A percentile compares a stretch with the other conserved stretches of the same genome.
Conservation (phyloP, 2,797 vertebrate species). For the Lateolabrax maculatus region DNA sequence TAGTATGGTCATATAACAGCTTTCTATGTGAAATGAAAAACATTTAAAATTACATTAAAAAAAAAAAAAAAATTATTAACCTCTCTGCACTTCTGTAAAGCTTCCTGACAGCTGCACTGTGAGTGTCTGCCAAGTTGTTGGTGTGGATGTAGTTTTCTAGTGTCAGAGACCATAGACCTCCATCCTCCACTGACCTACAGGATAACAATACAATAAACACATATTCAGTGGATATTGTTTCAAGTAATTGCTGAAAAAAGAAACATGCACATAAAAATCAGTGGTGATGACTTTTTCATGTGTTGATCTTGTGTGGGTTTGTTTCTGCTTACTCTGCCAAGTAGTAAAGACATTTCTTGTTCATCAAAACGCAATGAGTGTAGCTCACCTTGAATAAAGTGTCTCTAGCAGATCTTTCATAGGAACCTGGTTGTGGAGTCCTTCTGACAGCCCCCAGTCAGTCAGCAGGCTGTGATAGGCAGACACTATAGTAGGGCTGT, state of each 20-base stretch:
- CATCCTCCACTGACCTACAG: conserved; percentile 89
- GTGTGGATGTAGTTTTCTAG: conserved; percentile 86
- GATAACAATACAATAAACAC: conserved; percentile 44
- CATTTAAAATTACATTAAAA: conserved; percentile 8
- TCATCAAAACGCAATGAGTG: not conserved
- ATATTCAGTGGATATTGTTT: not conserved
- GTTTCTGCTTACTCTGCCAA: not conserved
- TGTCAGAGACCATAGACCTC: conserved; percentile 94
- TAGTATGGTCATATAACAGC: not conserved
- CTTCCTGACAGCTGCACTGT: conserved; percentile 74
- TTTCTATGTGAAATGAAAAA: not conserved
- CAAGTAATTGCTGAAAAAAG: not conserved
- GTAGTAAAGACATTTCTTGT: not conserved
- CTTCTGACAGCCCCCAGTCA: conserved; percentile 85
- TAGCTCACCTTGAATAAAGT: conserved; percentile 89
- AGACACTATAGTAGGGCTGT: conserved; percentile 80
- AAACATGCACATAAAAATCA: not conserved
- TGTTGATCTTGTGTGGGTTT: not conserved
- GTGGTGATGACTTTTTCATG: not conserved
- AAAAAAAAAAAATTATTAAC: conserved; percentile 74
- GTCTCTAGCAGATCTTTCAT: conserved; percentile 81
- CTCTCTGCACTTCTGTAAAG: conserved; percentile 88
- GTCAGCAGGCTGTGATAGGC: conserved; percentile 87
- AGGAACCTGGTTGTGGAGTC: conserved; percentile 67
- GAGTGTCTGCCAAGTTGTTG: conserved; percentile 68